Conservation (phyloP, 92 coral and sea anemone genomes). For the Galaxea fascicularis region DNA sequence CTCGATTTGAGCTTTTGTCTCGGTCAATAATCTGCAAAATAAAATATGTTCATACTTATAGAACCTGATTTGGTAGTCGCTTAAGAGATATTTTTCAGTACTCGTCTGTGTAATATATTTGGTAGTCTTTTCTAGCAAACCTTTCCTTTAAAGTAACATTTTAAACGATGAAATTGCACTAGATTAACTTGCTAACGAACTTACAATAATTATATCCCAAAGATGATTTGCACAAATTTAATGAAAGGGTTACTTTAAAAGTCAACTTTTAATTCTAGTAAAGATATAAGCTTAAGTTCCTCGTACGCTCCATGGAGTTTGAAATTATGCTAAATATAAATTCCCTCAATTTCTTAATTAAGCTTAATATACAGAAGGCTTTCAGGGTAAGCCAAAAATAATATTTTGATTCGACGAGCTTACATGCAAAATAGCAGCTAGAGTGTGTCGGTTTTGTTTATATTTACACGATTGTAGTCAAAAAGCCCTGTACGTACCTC, state of each 20-base stretch:
- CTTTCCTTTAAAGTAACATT: not conserved
- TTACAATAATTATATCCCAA: too few relatives aligned
- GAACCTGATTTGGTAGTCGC: not conserved
- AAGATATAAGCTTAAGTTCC: too few relatives aligned
- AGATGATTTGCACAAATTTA: too few relatives aligned
- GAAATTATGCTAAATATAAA: too few relatives aligned
- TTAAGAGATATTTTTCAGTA: not conserved
- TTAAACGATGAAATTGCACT: not conserved
- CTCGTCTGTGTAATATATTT: too few relatives aligned
- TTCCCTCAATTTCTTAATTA: too few relatives aligned
- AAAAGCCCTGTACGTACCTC: slow-evolving; percentile 29
- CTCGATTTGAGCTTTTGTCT: slow-evolving; percentile 23
- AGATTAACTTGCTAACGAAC: not conserved
- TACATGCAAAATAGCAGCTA: not conserved
- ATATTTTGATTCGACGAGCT: not conserved
- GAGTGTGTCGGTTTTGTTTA: not conserved
- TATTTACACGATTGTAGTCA: not conserved
- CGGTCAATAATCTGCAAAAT: slow-evolving; percentile 41
- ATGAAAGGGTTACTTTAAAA: too few relatives aligned
- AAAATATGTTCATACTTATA: not conserved
- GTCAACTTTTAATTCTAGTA: too few relatives aligned
- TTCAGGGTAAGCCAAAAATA: too few relatives aligned
- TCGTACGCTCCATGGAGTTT: too few relatives aligned
- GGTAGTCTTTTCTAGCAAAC: not conserved
- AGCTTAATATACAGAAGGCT: too few relatives aligned